Evolutionary conservation across 2,888 invertebrate genomes (phyloP).

Genomic region (Archips crataeganus): DNA sequence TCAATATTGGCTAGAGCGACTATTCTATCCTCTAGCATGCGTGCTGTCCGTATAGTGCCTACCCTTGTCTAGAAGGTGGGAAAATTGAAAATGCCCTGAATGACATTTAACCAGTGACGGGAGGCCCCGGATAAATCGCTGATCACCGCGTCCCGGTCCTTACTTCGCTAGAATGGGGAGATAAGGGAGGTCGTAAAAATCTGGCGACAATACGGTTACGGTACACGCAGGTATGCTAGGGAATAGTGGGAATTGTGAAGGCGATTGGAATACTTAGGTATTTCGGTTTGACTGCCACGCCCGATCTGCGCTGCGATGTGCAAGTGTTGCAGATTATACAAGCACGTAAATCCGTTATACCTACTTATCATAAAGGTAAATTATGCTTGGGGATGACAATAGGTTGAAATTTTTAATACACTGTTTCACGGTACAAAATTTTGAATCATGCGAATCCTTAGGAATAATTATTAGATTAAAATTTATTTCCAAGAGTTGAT

Average conservation of each 20-base stretch:
- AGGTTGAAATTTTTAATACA: no score
- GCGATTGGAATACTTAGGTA: slow-evolving; percentile 1
- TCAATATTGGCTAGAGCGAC: not conserved
- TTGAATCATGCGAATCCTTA: no score
- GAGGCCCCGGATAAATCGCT: slow-evolving; percentile 14
- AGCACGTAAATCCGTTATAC: no score
- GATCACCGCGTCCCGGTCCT: not conserved
- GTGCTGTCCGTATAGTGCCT: not conserved
- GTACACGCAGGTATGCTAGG: not conserved
- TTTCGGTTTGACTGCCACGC: not conserved
- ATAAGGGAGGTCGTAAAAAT: slow-evolving; percentile 12
- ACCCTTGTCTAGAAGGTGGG: slow-evolving; percentile 10
- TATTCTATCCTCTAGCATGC: not conserved
- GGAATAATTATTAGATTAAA: no score
- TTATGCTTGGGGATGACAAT: no score
- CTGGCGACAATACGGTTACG: slow-evolving; percentile 14
- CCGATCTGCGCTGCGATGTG: not conserved
- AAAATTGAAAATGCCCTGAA: slow-evolving; percentile 32
- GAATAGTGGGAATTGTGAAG: slow-evolving; percentile 1
- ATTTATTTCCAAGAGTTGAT: no score
- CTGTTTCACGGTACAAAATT: no score
- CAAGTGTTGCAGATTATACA: not conserved
- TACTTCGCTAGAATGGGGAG: not conserved
- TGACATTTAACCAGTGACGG: slow-evolving; percentile 10
- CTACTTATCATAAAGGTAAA: no score